Conservation (phyloP, 2,888 invertebrate genomes). For the Eilema depressum region DNA sequence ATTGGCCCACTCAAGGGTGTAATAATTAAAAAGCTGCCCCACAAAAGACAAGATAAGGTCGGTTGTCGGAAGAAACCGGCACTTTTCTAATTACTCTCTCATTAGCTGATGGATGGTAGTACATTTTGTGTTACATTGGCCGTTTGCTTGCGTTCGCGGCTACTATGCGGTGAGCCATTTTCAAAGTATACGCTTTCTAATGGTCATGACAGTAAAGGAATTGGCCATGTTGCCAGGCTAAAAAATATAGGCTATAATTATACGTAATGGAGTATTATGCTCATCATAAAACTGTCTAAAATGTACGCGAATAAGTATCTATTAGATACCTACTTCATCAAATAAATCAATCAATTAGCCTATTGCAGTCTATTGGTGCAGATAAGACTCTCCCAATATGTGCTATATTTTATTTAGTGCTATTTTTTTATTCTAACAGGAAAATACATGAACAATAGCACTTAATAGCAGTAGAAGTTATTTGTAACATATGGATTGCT, state of each 20-base stretch:
- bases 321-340: no score
- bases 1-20: conserved; percentile 56
- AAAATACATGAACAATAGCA: no score
- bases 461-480: no score
- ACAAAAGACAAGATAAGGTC: conserved; percentile 85
- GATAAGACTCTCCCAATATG: neutral
- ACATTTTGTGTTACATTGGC: conserved; percentile 48
- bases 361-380: neutral
- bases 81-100: conserved; percentile 85
- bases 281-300: neutral
- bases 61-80: conserved; percentile 82
- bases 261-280: neutral
- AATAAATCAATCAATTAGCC: neutral
- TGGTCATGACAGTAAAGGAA: conserved; percentile 12
- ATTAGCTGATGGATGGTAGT: conserved; percentile 82
- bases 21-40: conserved; percentile 83
- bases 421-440: no score
- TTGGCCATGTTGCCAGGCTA: neutral
- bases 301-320: neutral
- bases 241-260: neutral
- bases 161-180: conserved; percentile 41
- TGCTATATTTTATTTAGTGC: no score
- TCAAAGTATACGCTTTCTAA: conserved; percentile 36
- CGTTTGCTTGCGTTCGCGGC: conserved; percentile 48
- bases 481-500: neutral